A percentile compares a stretch with the other conserved stretches of the same genome.
These are phyloP conservation scores for Glossosoma conforme DNA, from an alignment of 1,140 invertebrate species.

Conservation along the genomic window DNA sequence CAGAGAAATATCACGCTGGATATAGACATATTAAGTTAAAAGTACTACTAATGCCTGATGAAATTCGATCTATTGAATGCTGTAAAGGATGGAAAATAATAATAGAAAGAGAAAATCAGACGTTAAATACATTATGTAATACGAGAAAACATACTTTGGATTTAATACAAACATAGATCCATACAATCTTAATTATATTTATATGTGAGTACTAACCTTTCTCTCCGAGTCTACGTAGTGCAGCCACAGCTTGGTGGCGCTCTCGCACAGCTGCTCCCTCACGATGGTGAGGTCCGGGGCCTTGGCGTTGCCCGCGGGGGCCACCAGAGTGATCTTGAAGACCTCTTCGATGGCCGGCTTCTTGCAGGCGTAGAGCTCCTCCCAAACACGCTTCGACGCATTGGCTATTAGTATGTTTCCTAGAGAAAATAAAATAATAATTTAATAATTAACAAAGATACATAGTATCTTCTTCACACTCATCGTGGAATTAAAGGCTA, in stretches of 20 bases:
- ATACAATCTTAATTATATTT: background rate
- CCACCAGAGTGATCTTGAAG: slow-evolving; percentile 79
- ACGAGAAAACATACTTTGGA: background rate
- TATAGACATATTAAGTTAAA: no score
- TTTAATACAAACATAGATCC: background rate
- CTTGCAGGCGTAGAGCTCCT: slow-evolving; percentile 93
- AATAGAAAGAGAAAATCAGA: no score
- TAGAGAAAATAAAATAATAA: slow-evolving; percentile 19
- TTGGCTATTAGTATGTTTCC: slow-evolving; percentile 81
- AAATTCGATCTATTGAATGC: no score
- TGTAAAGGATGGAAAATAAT: no score
- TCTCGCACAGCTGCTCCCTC: slow-evolving; percentile 79
- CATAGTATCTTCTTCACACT: no score
- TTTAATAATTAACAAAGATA: no score
- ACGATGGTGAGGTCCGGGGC: slow-evolving; percentile 74
- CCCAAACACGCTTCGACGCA: slow-evolving; percentile 92
- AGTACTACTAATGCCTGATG: no score
- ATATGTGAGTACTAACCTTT: slow-evolving; percentile 58
- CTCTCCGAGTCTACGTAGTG: slow-evolving; percentile 86
- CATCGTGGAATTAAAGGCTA: no score
- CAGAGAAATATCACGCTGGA: background rate
- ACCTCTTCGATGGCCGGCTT: slow-evolving; percentile 92
- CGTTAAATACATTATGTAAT: no score
- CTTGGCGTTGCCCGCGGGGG: slow-evolving; percentile 64
- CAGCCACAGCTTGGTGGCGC: slow-evolving; percentile 83